Evolutionary conservation across 2,888 invertebrate genomes (phyloP), one percentile per base, ranked within the genome.

Genomic region (Drosophila eohydei): DNA sequence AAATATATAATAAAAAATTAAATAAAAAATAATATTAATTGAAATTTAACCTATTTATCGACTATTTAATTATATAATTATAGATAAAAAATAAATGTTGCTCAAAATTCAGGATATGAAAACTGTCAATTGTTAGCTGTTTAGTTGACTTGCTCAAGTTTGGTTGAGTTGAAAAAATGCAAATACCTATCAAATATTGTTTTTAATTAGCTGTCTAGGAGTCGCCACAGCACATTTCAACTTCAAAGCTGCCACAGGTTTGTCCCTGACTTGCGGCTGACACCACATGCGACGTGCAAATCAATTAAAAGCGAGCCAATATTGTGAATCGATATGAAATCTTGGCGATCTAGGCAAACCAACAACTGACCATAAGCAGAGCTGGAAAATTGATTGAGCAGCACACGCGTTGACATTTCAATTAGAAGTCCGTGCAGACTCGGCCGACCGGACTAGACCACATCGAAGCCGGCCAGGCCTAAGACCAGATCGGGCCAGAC

Each of bases 371-470:
- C 77, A 77, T 62, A 71, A 62, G 38, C 57, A 55, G 64, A 58
- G 80, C 72, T 57, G 64, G 68, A 67, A 71, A 84, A 81, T 84
- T 81, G 82, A 88, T 85, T 89, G 85, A 88, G 89, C 81, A 81
- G 84, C 81, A 70, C 65, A 76, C 63, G 84, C 78, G 90, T 73
- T 90, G 88, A 90, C 83, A 86, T 86, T 86, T 90, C 76, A 86
- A 85, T 88, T 85, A 83, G 86, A 89, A 85, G 74, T 76, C 74
- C 70, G 65, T 44, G 32, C 41, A n/a, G 59, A 57, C 59, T 50
- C 2, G 2, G 26, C 26, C 16, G 60, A 58, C 64, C 51, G 43
- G 51, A 4, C 54, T 43, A 30, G 56, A 21, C 41, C 50, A 28
- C n/a, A 28, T 2, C 44, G 11, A 4, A 12, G 0, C 32, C 9